Evolutionary conservation across 2,888 invertebrate genomes (phyloP).

Genomic region (Volucella inanis): DNA sequence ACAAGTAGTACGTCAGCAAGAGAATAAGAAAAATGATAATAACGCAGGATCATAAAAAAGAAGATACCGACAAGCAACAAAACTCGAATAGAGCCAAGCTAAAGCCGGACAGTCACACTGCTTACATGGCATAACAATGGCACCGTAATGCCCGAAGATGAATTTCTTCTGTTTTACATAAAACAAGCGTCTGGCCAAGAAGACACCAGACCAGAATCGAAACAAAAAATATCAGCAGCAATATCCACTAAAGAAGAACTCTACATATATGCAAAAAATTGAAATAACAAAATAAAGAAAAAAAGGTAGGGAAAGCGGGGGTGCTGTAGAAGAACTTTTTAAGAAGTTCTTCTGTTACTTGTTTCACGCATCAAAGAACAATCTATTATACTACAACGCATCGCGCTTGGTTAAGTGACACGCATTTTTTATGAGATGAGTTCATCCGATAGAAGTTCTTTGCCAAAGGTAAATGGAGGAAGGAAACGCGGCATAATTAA

Average conservation of each 20-base stretch:
- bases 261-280: conserved; percentile 26
- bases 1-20: conserved; percentile 47
- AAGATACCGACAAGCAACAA: conserved; percentile 22
- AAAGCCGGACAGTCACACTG: conserved; percentile 37
- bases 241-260: conserved; percentile 7
- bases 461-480: conserved; percentile 11
- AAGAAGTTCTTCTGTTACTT: conserved; percentile 46
- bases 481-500: conserved; percentile 36
- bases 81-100: conserved; percentile 29
- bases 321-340: conserved; percentile 38
- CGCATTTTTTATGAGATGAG: conserved; percentile 55
- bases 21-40: conserved; percentile 33
- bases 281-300: conserved; percentile 7
- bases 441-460: conserved; percentile 52
- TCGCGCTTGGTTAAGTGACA: conserved; percentile 51
- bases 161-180: conserved; percentile 69
- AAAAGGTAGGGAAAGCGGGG: conserved; percentile 52
- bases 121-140: conserved; percentile 64
- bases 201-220: conserved; percentile 27
- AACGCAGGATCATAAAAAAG: conserved; percentile 31
- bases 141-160: conserved; percentile 54
- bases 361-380: conserved; percentile 53
- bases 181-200: conserved; percentile 32
- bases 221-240: conserved; percentile 44
- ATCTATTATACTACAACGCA: conserved; percentile 54